A percentile compares a stretch with the other conserved stretches of the same genome.
Conservation (phyloP, 30 jellyfish, hydroid and myxozoan species). For the Catostylus mosaicus region DNA sequence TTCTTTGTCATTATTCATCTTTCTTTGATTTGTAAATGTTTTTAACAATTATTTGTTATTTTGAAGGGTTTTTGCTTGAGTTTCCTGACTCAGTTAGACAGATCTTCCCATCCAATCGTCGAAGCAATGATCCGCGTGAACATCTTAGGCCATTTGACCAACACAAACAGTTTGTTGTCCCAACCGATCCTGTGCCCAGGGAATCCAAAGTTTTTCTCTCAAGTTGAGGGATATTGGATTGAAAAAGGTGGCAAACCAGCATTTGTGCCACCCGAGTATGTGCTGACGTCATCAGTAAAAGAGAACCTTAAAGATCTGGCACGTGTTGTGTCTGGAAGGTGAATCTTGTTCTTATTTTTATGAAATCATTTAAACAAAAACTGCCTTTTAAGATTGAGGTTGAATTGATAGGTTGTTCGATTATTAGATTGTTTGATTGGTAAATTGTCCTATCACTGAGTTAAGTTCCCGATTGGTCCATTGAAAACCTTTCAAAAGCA, state of each 20-base stretch:
- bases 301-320: slow-evolving; percentile 88
- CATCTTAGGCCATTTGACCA: slow-evolving; percentile 68
- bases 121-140: slow-evolving; percentile 67
- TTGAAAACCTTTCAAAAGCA: too few relatives aligned
- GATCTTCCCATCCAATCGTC: slow-evolving; percentile 86
- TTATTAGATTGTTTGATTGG: too few relatives aligned
- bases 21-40: background rate
- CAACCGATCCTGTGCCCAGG: slow-evolving; percentile 86
- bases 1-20: background rate
- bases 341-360: background rate
- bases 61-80: slow-evolving; percentile 94
- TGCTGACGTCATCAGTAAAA: slow-evolving; percentile 86
- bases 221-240: slow-evolving; percentile 93
- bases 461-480: too few relatives aligned
- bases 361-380: too few relatives aligned
- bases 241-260: slow-evolving; percentile 64
- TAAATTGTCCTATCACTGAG: too few relatives aligned
- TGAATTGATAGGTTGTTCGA: too few relatives aligned
- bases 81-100: slow-evolving; percentile 88
- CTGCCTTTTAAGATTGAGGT: too few relatives aligned
- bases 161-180: slow-evolving; percentile 48
- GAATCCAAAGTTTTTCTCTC: slow-evolving; percentile 25
- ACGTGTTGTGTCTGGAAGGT: slow-evolving; percentile 98
- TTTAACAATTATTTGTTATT: background rate
- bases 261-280: slow-evolving; percentile 58